phyloP scores from a whole-genome alignment of 2,797 vertebrate species.

The Miichthys miiuy region DNA sequence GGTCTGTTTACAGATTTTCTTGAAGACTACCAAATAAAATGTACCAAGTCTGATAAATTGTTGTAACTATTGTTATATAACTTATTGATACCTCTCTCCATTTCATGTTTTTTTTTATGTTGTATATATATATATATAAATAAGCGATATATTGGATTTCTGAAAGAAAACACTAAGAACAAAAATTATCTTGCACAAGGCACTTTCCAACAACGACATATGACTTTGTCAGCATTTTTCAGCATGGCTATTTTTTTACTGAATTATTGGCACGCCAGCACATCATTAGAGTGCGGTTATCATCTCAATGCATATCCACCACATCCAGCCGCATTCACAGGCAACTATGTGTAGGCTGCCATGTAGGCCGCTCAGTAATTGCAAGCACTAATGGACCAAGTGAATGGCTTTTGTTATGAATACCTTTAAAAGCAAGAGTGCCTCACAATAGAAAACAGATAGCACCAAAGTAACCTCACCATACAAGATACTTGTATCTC shows the following conservation, averaged over 20 bases:
- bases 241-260: constrained; percentile 22
- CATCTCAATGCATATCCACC: constrained; percentile 27
- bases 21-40: background rate
- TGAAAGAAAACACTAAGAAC: constrained; percentile 3
- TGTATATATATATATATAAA: too few species aligned
- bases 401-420: constrained; percentile 55
- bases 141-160: background rate
- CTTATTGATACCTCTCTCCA: too few species aligned
- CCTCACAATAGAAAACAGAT: constrained; percentile 43
- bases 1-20: background rate
- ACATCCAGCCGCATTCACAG: constrained; percentile 30
- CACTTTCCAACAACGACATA: background rate
- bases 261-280: constrained; percentile 19
- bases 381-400: constrained; percentile 64
- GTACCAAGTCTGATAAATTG: background rate
- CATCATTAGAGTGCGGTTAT: background rate
- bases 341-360: constrained; percentile 38
- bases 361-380: constrained; percentile 11
- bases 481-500: constrained; percentile 4
- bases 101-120: too few species aligned
- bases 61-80: background rate
- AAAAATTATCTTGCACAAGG: constrained; percentile 20
- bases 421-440: constrained; percentile 60
- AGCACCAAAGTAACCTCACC: constrained; percentile 29
- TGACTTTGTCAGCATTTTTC: constrained; percentile 31